Base-by-base conservation (phyloP, 1,140 invertebrate species). In the Hypsibius dujardini region DNA sequence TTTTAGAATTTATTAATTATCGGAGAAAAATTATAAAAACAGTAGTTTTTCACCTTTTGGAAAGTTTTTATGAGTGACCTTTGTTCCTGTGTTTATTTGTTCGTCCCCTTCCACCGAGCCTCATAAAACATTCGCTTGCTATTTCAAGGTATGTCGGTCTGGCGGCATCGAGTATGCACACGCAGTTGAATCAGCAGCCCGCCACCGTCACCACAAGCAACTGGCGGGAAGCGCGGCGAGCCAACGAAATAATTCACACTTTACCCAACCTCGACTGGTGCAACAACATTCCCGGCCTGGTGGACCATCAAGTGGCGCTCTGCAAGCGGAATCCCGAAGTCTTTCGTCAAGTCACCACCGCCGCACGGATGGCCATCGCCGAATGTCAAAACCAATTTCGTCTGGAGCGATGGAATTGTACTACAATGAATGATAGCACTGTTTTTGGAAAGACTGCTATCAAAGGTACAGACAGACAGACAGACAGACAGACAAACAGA, bases 401-500 rank as follows among this genome's bases (percentile, higher is more conserved):
- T 2, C 76, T 82, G 74, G 82, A 85, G 74, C 76, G 83, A 46
- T 85, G 84, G 84, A 85, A 85, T 76, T 85, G 84, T 73, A 78
- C 81, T 0, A 78, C 79, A 2, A 75, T 76, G 47, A 75, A 79
- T 72, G 46, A 90, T 79, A 83, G 83, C 72, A 89, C 87, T 76
- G 83, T 93, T 46, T 93, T 93, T 76, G 90, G 90, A 71, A 92
- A 91, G 82, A 92, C 93, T 76, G 90, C 92, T 46, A 76, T 81
- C 71, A 86, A 86, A 86, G 89, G 89, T 81, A n/a, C 7, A 56
- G 50, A 56, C 7, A 56, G n/a, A 56, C 50, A 56, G 7, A n/a
- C 7, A 7, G n/a, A 7, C 7, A 7, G 7, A 7, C 50, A 7
- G n/a, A n/a, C 50, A 7, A 7, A n/a, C n/a, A 56, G 50, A 7